Percentiles rank a stretch among this genome's conserved stretches.
Conservation (phyloP, 2,113 vertebrate genomes). For the Calidris pygmaea region DNA sequence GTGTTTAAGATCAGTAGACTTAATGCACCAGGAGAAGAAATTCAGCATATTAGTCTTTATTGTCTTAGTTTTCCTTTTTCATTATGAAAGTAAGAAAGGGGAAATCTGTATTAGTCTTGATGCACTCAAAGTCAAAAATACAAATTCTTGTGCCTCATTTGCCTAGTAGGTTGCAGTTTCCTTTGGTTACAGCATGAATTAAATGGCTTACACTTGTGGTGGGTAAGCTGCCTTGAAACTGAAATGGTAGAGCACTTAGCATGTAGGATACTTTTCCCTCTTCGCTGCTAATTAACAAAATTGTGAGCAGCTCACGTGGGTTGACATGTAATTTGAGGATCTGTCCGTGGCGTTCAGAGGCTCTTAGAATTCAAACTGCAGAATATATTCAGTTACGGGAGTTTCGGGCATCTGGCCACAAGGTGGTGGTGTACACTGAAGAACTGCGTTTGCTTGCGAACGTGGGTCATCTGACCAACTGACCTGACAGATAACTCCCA, state of each 20-base stretch:
- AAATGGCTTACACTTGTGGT: neutral
- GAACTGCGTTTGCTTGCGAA: neutral
- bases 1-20: neutral
- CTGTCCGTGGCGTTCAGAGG: neutral
- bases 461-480: neutral
- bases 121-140: neutral
- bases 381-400: neutral
- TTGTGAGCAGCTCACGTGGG: neutral
- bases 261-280: neutral
- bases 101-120: neutral
- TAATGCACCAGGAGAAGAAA: neutral
- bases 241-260: neutral
- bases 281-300: neutral
- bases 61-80: neutral
- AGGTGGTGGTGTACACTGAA: conserved; percentile 40
- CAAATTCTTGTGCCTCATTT: neutral
- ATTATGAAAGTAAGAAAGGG: neutral
- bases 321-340: neutral
- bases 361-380: neutral
- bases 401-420: conserved; percentile 17
- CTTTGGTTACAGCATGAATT: neutral
- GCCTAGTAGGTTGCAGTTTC: neutral
- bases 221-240: neutral
- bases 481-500: neutral
- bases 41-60: neutral